Evolutionary conservation across 2,888 invertebrate genomes (phyloP), one percentile per base, ranked within the genome.

Genomic region (Cataglyphis cursor): DNA sequence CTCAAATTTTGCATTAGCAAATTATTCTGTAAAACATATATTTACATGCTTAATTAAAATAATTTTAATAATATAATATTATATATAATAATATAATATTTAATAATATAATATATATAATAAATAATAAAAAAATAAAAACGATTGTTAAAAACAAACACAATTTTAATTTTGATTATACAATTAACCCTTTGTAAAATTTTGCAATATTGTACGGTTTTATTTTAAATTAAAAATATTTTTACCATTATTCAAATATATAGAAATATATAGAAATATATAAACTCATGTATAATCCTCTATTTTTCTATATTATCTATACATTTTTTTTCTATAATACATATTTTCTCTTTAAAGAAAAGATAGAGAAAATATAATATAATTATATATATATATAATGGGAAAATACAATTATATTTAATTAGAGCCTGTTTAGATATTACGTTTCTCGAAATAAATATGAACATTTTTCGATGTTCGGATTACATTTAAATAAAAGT

Each of bases 1-100:
- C 35, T 72, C 44, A 59, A 59, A 80, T 59, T 74, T 57, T 31
- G 44, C 78, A 24, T 15, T 18, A 18, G 2, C 21, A n/a, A 66
- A 41, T 28, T 21, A 59, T 78, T 70, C 12, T 6, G 5, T 21
- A 68, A 70, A 78, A n/a, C 1, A 21, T 59, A 59, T 64, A 41
- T 80, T n/a, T 51, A 35, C 38, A n/a, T 12, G n/a, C 15, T 15
- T 66, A 51, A 66, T 15, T 54, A 9, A n/a, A 38, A 61, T 61
- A 9, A 61, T 44, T 61, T 44, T 21, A 41, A 73, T 28, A 15
- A 12, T 21, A 41, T 28, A 2, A 28, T 28, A 1, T 24, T 62
- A 31, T 28, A 28, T 44, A 38, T 28, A 41, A 73, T 41, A 4
- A 38, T 28, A 28, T 15, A n/a, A 28, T 35, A 35, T 61, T 44